phyloP scores from a whole-genome alignment of 2,888 invertebrate genomes.

The Myopa tessellatipennis region DNA sequence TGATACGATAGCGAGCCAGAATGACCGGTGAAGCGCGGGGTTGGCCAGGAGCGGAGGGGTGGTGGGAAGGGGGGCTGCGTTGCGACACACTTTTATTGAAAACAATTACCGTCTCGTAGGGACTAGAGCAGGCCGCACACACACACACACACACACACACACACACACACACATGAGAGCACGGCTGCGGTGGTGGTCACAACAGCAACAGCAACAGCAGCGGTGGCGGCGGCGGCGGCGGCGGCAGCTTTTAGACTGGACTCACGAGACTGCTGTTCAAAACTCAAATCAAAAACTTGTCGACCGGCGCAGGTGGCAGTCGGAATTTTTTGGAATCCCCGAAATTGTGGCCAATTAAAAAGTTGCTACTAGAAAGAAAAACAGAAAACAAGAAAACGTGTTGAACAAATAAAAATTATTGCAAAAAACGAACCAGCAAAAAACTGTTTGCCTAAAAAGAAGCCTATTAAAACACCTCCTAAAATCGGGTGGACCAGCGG shows the following conservation, averaged over 20 bases:
- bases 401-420: background rate
- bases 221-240: background rate
- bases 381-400: background rate
- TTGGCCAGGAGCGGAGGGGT: background rate
- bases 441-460: too few species aligned
- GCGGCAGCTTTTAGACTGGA: slow-evolving; percentile 1
- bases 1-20: too few species aligned
- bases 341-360: background rate
- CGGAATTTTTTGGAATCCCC: slow-evolving; percentile 51
- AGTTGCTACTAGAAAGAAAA: background rate
- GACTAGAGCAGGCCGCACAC: slow-evolving; percentile 15
- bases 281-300: slow-evolving; percentile 63
- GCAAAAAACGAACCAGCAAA: too few species aligned
- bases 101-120: slow-evolving; percentile 4
- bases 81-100: slow-evolving; percentile 2
- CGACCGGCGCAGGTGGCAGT: slow-evolving; percentile 65
- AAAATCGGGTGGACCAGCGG: too few species aligned
- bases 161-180: background rate
- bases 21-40: background rate
- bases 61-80: background rate
- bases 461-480: too few species aligned
- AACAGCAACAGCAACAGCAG: background rate
- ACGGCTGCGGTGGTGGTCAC: background rate
- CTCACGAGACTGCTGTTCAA: background rate
- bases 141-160: background rate